Evolutionary conservation across 2,888 invertebrate genomes (phyloP).

Genomic region (Scelioninae gen. 1): DNA sequence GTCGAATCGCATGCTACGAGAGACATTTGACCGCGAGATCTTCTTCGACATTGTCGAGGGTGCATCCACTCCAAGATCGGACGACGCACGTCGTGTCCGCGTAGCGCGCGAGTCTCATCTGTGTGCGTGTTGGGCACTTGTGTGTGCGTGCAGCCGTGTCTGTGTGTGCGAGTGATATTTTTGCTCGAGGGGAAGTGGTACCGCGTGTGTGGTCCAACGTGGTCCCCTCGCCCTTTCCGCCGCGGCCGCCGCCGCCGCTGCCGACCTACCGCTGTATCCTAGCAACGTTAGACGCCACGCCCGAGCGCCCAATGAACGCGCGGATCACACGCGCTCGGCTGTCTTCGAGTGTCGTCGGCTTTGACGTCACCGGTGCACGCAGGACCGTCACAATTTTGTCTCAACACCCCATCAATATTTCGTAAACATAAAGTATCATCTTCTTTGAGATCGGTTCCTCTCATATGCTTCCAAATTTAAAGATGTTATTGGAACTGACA

Average conservation of each 20-base stretch:
- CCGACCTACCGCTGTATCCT: slow-evolving; percentile 79
- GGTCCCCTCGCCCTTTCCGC: slow-evolving; percentile 70
- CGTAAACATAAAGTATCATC: not conserved
- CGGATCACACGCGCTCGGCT: slow-evolving; percentile 73
- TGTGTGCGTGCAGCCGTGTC: slow-evolving; percentile 53
- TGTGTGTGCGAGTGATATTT: slow-evolving; percentile 81
- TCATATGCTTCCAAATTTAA: no score
- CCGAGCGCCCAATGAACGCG: slow-evolving; percentile 72
- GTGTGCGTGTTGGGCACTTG: slow-evolving; percentile 35
- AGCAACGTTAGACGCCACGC: slow-evolving; percentile 81
- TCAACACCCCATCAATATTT: slow-evolving; percentile 36
- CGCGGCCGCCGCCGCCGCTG: slow-evolving; percentile 71
- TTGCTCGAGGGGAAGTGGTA: slow-evolving; percentile 83
- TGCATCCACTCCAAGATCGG: slow-evolving; percentile 64
- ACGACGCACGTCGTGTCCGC: slow-evolving; percentile 61
- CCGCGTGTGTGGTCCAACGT: slow-evolving; percentile 83
- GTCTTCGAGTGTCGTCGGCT: slow-evolving; percentile 75
- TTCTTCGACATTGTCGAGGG: slow-evolving; percentile 62
- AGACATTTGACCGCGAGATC: slow-evolving; percentile 66
- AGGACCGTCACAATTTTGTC: slow-evolving; percentile 68
- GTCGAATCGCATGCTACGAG: slow-evolving; percentile 58
- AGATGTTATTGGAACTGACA: no score
- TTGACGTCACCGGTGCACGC: slow-evolving; percentile 78
- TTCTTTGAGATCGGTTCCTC: not conserved
- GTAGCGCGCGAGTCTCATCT: slow-evolving; percentile 63